Conservation (phyloP, 2,888 invertebrate species). For the Pristionchus japonicus region DNA sequence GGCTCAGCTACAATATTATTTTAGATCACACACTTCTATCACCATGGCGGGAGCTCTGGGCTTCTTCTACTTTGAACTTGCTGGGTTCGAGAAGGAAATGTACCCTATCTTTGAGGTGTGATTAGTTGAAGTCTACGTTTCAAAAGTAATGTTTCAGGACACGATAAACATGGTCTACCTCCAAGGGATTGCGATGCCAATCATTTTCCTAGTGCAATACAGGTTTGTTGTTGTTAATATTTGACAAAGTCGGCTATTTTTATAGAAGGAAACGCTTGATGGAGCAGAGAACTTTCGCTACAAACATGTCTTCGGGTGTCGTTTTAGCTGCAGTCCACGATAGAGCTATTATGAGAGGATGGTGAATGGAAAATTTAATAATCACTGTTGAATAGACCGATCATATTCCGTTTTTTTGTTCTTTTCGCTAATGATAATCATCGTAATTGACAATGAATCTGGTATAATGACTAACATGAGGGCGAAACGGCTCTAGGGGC, state of each 20-base stretch:
- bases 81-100: not conserved
- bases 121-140: not conserved
- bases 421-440: too few species aligned
- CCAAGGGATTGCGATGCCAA: not conserved
- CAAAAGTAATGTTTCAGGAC: not conserved
- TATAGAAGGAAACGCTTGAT: not conserved
- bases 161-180: not conserved
- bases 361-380: too few species aligned
- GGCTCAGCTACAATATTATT: not conserved
- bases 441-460: too few species aligned
- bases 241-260: not conserved
- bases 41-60: not conserved
- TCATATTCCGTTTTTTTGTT: too few species aligned
- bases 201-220: not conserved
- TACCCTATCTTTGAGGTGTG: not conserved
- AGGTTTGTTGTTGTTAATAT: not conserved
- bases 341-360: not conserved
- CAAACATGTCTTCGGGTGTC: not conserved
- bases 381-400: too few species aligned
- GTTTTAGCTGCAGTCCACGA: not conserved
- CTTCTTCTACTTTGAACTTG: not conserved
- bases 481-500: too few species aligned
- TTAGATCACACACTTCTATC: not conserved
- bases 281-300: not conserved
- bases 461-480: too few species aligned